Percentiles rank a stretch among this genome's conserved stretches.
phyloP scores from a whole-genome alignment of 2,888 invertebrate genomes.

The Clivina fossor region DNA sequence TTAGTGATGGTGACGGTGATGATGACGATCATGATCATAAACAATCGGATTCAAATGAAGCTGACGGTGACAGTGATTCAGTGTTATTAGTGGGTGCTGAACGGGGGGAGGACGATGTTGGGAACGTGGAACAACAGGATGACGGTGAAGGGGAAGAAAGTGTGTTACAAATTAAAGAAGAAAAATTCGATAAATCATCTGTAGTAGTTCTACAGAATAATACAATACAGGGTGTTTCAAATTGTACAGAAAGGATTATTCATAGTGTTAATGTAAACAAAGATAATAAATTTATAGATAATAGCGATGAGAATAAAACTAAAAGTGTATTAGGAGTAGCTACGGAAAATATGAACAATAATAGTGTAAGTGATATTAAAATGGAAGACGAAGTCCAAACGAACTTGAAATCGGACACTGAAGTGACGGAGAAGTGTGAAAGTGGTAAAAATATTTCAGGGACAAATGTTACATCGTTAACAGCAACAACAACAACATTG shows the following conservation, averaged over 20 bases:
- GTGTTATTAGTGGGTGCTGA: too few species aligned
- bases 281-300: constrained; percentile 17
- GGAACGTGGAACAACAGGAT: too few species aligned
- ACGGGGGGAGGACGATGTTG: too few species aligned
- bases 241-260: constrained; percentile 16
- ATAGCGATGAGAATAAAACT: constrained; percentile 4
- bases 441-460: background rate
- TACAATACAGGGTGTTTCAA: constrained; percentile 26
- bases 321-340: constrained; percentile 21
- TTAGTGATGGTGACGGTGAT: constrained; percentile 9
- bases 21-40: too few species aligned
- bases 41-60: constrained; percentile 2
- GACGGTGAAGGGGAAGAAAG: too few species aligned
- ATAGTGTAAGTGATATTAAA: constrained; percentile 19
- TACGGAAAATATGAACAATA: constrained; percentile 22
- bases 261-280: constrained; percentile 11
- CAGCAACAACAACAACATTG: too few species aligned
- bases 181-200: background rate
- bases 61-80: too few species aligned
- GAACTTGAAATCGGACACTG: background rate
- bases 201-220: constrained; percentile 5
- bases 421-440: background rate
- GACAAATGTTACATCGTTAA: too few species aligned
- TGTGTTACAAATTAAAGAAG: constrained; percentile 1
- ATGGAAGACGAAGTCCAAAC: constrained; percentile 9